phyloP scores from a whole-genome alignment of 2,797 vertebrate species.

The Apogon hyalosoma region DNA sequence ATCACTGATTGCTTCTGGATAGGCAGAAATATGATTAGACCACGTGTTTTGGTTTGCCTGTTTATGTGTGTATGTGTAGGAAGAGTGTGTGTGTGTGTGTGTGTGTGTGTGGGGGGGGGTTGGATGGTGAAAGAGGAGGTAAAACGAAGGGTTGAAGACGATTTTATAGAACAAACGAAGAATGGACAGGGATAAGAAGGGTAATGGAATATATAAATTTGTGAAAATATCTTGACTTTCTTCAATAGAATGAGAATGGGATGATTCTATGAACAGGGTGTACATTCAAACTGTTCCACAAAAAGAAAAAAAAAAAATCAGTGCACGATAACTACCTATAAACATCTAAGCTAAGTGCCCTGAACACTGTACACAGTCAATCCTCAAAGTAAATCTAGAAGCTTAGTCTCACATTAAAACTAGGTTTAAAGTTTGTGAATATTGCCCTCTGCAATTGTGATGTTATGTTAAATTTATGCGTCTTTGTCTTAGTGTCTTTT shows the following conservation, averaged over 20 bases:
- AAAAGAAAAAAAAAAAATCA: too few relatives aligned
- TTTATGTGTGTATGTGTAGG: constrained; percentile 13
- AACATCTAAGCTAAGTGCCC: too few relatives aligned
- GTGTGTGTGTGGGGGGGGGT: constrained; percentile 27
- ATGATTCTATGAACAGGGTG: too few relatives aligned
- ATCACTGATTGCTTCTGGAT: constrained; percentile 98
- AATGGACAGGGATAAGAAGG: background rate
- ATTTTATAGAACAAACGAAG: constrained; percentile 22
- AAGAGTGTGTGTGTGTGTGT: constrained; percentile 19
- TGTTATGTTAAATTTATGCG: too few relatives aligned
- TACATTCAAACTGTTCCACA: too few relatives aligned
- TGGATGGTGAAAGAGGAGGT: constrained; percentile 49
- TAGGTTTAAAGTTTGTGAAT: too few relatives aligned
- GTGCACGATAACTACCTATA: too few relatives aligned
- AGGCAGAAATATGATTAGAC: constrained; percentile 95
- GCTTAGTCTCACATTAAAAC: too few relatives aligned
- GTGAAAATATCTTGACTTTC: background rate
- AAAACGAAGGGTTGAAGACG: constrained; percentile 33
- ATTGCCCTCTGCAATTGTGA: too few relatives aligned
- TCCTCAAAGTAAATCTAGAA: too few relatives aligned
- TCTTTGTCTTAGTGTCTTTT: too few relatives aligned
- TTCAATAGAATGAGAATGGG: background rate
- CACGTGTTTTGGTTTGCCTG: constrained; percentile 18
- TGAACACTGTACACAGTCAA: too few relatives aligned
- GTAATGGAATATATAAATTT: background rate